Evolutionary conservation across 2,797 vertebrate genomes (phyloP).

Genomic region (Onychomys torridus): DNA sequence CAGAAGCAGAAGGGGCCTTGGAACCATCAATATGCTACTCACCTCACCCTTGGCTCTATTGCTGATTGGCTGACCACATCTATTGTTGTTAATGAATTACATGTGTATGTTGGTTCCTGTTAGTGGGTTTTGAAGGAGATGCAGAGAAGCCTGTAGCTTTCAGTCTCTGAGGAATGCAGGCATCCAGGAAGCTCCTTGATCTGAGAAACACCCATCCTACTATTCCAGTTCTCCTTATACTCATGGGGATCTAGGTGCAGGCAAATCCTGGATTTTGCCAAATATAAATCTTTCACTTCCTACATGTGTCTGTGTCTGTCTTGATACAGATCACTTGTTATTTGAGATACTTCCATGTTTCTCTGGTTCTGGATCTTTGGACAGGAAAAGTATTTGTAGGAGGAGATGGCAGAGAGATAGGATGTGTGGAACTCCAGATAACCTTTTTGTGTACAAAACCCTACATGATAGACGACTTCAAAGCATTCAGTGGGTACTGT

Average conservation of each 20-base stretch:
- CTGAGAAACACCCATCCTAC: not conserved
- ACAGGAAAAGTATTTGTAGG: not conserved
- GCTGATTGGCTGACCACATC: not conserved
- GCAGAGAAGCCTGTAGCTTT: not conserved
- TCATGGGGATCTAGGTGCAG: not conserved
- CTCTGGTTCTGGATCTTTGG: not conserved
- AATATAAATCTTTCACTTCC: not conserved
- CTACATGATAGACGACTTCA: too few species aligned
- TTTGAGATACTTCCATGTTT: not conserved
- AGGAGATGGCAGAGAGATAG: too few species aligned
- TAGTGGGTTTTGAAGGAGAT: not conserved
- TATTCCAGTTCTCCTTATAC: not conserved
- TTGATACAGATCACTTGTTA: not conserved
- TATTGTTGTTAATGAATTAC: not conserved
- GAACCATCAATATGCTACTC: not conserved
- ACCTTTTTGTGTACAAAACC: not conserved
- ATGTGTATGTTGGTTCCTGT: not conserved
- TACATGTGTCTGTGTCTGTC: not conserved
- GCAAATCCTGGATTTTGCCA: slow-evolving; percentile 1
- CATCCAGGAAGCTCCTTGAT: not conserved
- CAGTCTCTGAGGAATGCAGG: not conserved
- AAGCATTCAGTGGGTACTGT: not conserved
- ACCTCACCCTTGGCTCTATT: not conserved
- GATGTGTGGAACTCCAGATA: not conserved
- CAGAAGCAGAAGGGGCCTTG: not conserved